Evolutionary conservation across 2,888 invertebrate genomes (phyloP), one percentile per base, ranked within the genome.

Genomic region (Habroteleia sp.): DNA sequence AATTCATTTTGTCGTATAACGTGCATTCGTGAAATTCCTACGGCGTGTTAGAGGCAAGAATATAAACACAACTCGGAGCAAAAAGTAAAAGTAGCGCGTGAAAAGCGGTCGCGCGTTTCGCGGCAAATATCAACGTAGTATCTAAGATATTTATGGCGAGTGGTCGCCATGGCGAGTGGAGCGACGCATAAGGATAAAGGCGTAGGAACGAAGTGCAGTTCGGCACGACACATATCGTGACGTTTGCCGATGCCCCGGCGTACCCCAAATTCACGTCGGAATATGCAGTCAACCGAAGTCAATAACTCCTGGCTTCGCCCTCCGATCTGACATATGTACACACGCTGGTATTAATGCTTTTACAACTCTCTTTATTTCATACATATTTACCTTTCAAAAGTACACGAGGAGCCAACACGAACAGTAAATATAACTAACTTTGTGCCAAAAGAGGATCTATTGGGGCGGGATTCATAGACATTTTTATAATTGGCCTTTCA

Each of bases 211-310:
- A 80, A 72, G 81, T 84, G 81, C 82, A 68, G 60, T 60, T 74
- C 77, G 77, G 71, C 86, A 86, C 87, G 86, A 82, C 81, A 86
- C 81, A 81, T 86, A 82, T 80, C 86, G 86, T 86, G 87, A 82
- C 81, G 80, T 76, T 78, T 77, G 42, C 27, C 60, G 42, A 42
- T 60, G 52, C 63, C 52, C 17, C 17, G 11, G 10, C 27, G 29
- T 52, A 48, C 33, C 60, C 52, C 71, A 44, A 74, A 56, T 74
- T 66, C 29, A 50, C 48, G 44, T 65, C 39, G 50, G 66, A 62
- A 71, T 66, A 77, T 62, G 76, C 58, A 76, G 65, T 62, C 63
- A 69, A 66, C 56, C 62, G 58, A 41, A 76, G 74, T 76, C 74
- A 74, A 74, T 74, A 73, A 77, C 71, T 77, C 56, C 56, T 74